These are phyloP conservation scores for Acronicta alni DNA, from an alignment of 2,888 invertebrate species.

Conservation along the genomic window DNA sequence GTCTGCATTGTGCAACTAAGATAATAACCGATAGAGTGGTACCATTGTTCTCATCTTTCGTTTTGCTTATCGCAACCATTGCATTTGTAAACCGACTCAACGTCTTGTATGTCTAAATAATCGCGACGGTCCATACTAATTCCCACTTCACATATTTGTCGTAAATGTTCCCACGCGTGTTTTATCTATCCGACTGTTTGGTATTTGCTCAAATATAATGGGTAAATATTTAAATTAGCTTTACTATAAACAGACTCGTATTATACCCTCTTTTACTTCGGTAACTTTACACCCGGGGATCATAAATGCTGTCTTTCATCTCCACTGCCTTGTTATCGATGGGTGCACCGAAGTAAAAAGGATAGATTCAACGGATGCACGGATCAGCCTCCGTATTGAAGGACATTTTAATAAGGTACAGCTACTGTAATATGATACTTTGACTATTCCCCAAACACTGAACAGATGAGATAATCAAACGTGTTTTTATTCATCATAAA, in stretches of 20 bases:
- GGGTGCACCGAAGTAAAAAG: constrained; percentile 63
- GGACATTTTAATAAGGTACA: constrained; percentile 65
- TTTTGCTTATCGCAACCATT: constrained; percentile 31
- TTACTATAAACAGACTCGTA: constrained; percentile 74
- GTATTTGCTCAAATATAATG: constrained; percentile 64
- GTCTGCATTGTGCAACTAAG: constrained; percentile 15
- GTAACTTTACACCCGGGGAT: constrained; percentile 80
- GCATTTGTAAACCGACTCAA: constrained; percentile 32
- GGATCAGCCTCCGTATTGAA: constrained; percentile 68
- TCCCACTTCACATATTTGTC: constrained; percentile 45
- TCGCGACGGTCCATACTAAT: constrained; percentile 36
- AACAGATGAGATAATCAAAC: constrained; percentile 30
- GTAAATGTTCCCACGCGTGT: constrained; percentile 64
- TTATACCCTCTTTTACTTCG: constrained; percentile 63
- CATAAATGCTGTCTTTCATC: constrained; percentile 85
- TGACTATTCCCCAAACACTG: constrained; percentile 46
- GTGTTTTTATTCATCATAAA: constrained; percentile 53
- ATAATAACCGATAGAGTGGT: constrained; percentile 17
- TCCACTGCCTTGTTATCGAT: constrained; percentile 73
- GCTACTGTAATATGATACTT: constrained; percentile 79
- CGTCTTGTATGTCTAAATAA: constrained; percentile 26
- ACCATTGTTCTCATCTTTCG: constrained; percentile 44
- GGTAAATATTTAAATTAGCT: constrained; percentile 77
- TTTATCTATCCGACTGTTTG: constrained; percentile 53
- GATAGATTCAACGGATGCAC: constrained; percentile 68